Evolutionary conservation across 92 coral and sea anemone species (phyloP), one percentile per base, ranked within the genome.

Genomic region (Paramuricea clavata): DNA sequence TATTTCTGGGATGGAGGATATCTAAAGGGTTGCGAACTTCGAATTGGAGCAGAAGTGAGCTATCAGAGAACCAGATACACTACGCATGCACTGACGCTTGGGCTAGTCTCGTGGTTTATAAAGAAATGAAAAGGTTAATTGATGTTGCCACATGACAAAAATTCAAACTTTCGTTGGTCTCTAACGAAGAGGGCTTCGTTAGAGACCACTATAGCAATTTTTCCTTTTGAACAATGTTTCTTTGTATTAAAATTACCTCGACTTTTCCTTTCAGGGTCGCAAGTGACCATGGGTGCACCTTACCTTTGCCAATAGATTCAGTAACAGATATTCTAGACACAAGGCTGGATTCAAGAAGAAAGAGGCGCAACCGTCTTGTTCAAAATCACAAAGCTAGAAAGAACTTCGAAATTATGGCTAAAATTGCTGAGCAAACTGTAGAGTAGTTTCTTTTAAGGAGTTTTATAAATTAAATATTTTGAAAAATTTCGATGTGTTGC

Each of bases 21-120:
- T 89, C 98, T 11, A 95, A 93, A 60, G 71, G 42, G 10, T 87
- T 91, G 81, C 93, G 92, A 36, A 89, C 72, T 26, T 95, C 98
- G 15, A 74, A 95, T 91, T 95, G 98, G 98, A 86, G 88, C 22
- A 91, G 89, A n/a, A 67, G 67, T 13, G 86, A 87, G 50, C 80
- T 95, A 50, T 83, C 89, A 13, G 92, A 89, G 25, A 89, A 90
- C 54, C 98, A 95, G 76, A 82, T 95, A 2, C 57, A 60, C 25
- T 95, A 95, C 89, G 98, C 98, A 17, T 93, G 95, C 34, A 95
- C 98, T 5, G 98, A 95, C 87, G 98, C 98, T 0, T 95, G 98
- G 98, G 82, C 89, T 21, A 93, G 96, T 35, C 94, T 95, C 13
- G 86, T 84, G 42, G 92, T 95, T 19, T 93, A 91, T 73, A 82